phyloP scores from a whole-genome alignment of 2,888 invertebrate species.

The Plagodis dolabraria region DNA sequence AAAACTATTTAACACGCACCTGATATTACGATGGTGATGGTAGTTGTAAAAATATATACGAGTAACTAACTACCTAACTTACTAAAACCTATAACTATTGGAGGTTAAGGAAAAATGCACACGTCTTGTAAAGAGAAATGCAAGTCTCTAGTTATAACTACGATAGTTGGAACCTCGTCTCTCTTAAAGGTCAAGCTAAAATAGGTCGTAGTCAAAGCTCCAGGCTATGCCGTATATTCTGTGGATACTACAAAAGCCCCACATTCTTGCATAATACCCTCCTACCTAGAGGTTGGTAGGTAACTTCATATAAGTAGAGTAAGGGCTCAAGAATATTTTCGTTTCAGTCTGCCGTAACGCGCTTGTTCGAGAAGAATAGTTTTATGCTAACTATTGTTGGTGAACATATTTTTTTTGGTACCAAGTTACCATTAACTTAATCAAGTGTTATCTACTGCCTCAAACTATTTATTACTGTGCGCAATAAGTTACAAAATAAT shows the following conservation, averaged over 20 bases:
- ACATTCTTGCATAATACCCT: not conserved
- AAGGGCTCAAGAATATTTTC: conserved; percentile 28
- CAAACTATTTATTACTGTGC: too few relatives aligned
- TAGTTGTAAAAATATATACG: too few relatives aligned
- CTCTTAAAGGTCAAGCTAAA: not conserved
- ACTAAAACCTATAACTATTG: too few relatives aligned
- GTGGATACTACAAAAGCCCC: not conserved
- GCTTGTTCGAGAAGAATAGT: conserved; percentile 19
- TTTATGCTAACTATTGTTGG: not conserved
- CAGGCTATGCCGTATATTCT: not conserved
- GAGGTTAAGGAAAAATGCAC: too few relatives aligned
- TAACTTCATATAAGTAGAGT: not conserved
- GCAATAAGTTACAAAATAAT: too few relatives aligned
- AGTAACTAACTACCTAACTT: too few relatives aligned
- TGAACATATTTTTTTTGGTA: not conserved
- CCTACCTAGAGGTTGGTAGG: not conserved
- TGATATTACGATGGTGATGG: too few relatives aligned
- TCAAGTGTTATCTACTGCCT: too few relatives aligned
- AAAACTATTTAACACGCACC: too few relatives aligned
- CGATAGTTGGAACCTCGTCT: too few relatives aligned
- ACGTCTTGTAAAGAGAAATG: too few relatives aligned
- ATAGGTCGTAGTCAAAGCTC: not conserved
- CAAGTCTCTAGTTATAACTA: too few relatives aligned
- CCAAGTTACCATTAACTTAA: not conserved
- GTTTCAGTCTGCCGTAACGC: conserved; percentile 23